A percentile compares a stretch with the other conserved stretches of the same genome.
Conservation (phyloP, 92 coral and sea anemone species). For the Blastomussa wellsi region DNA sequence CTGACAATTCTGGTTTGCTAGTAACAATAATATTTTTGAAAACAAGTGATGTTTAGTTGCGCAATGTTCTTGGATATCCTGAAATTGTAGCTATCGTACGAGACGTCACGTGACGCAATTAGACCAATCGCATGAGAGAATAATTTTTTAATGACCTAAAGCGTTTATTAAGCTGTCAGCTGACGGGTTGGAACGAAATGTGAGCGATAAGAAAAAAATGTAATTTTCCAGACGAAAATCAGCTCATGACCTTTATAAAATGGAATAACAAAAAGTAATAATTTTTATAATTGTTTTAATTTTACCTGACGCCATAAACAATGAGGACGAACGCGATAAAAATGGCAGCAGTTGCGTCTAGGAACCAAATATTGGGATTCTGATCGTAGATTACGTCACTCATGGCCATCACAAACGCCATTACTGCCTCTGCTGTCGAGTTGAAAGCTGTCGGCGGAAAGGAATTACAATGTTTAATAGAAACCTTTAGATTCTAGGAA, state of each 20-base stretch:
- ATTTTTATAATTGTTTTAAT: neutral
- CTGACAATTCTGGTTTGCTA: too few species aligned
- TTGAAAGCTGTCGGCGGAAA: constrained; percentile 76
- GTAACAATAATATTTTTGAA: too few species aligned
- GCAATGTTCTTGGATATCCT: too few species aligned
- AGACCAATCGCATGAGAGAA: too few species aligned
- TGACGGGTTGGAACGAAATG: neutral
- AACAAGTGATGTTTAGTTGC: too few species aligned
- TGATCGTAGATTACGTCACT: constrained; percentile 78
- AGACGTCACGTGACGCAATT: too few species aligned
- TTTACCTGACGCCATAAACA: constrained; percentile 83
- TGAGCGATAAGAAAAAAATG: neutral
- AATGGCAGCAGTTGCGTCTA: constrained; percentile 93
- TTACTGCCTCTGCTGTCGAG: constrained; percentile 90
- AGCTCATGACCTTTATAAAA: neutral
- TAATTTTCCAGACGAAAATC: neutral
- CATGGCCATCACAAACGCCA: constrained; percentile 84
- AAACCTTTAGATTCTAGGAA: too few species aligned
- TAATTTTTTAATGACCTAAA: too few species aligned
- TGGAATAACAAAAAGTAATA: neutral
- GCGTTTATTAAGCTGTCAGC: too few species aligned
- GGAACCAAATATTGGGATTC: constrained; percentile 85
- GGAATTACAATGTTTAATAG: neutral
- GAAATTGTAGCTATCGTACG: too few species aligned
- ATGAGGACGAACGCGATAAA: constrained; percentile 79